Base-by-base conservation (phyloP, 2,797 vertebrate species). In the Masticophis lateralis region DNA sequence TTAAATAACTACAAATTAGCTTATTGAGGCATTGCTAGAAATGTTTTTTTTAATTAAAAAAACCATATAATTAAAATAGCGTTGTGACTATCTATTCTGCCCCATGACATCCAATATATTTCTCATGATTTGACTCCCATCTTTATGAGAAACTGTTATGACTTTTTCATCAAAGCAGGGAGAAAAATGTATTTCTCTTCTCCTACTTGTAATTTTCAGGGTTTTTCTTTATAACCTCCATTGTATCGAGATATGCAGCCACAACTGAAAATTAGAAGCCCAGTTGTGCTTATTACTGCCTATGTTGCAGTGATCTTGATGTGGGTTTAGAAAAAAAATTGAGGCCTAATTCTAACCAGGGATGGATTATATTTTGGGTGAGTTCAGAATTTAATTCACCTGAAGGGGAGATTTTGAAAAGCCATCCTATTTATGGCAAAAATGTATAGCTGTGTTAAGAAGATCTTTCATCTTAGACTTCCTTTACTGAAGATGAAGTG, bases 351-450 rank as follows among this genome's bases (percentile, higher is more conserved):
- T 95, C 93, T 95, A 92, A 94, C 74, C 0, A 4, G 91, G 93
- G 93, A 91, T 92, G 95, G 93, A 96, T 97, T 95, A 95, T 95
- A 95, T 92, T 94, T 94, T 96, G 11, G n/a, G 27, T 89, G 94
- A 91, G 89, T 94, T 93, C 88, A 91, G 92, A 95, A n/a, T 95
- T 95, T 96, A 95, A 96, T 95, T 92, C 92, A 92, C 92, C 93
- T 91, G 96, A 96, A 96, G 90, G 93, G 88, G 3, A 90, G 8
- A 4, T 91, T 96, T 92, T 97, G 95, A 96, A 96, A 95, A 95
- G 94, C 74, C 96, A 96, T 94, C 95, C 96, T 96, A 97, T 96
- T 97, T 96, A 94, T 94, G 94, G 94, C 95, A 60, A 93, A 94
- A 96, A 96, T 59, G 87, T 90, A 94, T 91, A 93, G 69, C 43